Evolutionary conservation across 2,797 vertebrate genomes (phyloP).

Genomic region (Melanotaenia parkinsoni): DNA sequence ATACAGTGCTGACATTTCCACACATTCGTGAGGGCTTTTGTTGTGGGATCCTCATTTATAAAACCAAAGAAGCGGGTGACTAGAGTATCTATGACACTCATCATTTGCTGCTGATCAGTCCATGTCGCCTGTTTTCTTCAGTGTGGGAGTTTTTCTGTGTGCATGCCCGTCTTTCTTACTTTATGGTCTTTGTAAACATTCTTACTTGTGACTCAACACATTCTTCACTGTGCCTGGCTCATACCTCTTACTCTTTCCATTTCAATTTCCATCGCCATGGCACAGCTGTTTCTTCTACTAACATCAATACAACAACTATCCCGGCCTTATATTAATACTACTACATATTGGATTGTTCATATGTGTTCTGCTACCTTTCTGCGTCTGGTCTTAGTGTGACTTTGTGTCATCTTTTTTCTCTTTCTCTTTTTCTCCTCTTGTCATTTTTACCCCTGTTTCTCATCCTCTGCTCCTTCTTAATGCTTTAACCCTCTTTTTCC

Average conservation of each 20-base stretch:
- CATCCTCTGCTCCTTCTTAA: background rate
- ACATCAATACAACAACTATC: conserved; percentile 24
- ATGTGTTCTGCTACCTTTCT: conserved; percentile 49
- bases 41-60: background rate
- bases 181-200: conserved; percentile 1
- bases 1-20: background rate
- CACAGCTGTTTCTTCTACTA: conserved; percentile 14
- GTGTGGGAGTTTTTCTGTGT: conserved; percentile 9
- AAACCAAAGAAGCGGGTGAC: background rate
- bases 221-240: conserved; percentile 42
- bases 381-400: conserved; percentile 59
- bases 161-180: conserved; percentile 19
- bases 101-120: background rate
- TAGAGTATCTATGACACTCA: background rate
- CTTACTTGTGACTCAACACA: conserved; percentile 33
- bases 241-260: conserved; percentile 11
- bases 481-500: background rate
- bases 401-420: conserved; percentile 52
- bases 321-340: conserved; percentile 26
- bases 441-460: background rate
- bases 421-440: conserved; percentile 12
- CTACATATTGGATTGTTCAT: conserved; percentile 45
- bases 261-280: conserved; percentile 18
- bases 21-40: background rate
- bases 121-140: conserved; percentile 13